Evolutionary conservation across 2,113 vertebrate species (phyloP), one percentile per base, ranked within the genome.

Genomic region (Dendrocopos noguchii): DNA sequence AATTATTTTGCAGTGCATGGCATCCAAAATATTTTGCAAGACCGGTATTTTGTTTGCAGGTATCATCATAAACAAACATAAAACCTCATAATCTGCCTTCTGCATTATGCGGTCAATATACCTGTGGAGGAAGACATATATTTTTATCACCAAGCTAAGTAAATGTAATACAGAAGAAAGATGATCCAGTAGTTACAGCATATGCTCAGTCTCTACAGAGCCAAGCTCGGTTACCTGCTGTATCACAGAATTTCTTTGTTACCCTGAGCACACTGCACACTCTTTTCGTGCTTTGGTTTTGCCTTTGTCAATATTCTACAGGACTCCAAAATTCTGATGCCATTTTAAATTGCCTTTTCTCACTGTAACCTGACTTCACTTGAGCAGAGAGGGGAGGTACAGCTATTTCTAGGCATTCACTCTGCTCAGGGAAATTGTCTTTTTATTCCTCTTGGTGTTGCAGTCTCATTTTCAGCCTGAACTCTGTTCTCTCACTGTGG

Each of bases 211-310:
- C 89, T 91, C 47, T 64, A 56, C 87, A 80, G 68, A 93, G 71
- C 79, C 68, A 27, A 81, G 84, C 91, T 94, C 76, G 0, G 82
- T 95, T 96, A 92, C 94, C 91, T 96, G 94, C 89, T 83, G 84
- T 50, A 95, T 90, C 90, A 64, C 87, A 93, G 80, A 81, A 94
- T 88, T 95, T 90, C 96, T 95, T 96, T 91, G 90, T 94, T 95
- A 93, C 81, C 70, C 84, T 44, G 22, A 83, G 39, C 79, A 56
- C 4, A 1, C 52, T 18, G 56, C 19, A 2, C 39, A 50, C 4
- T 93, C 61, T 77, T 67, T 85, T 77, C 78, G 42, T 89, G 65
- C 89, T 91, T 92, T 87, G 8, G 27, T 91, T 95, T 79, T 0
- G 4, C 76, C 82, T 94, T 83, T 85, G 84, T 71, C 85, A 85